These are phyloP conservation scores for Potamarius usumacintae DNA, from an alignment of 2,113 vertebrate species.

Conservation along the genomic window DNA sequence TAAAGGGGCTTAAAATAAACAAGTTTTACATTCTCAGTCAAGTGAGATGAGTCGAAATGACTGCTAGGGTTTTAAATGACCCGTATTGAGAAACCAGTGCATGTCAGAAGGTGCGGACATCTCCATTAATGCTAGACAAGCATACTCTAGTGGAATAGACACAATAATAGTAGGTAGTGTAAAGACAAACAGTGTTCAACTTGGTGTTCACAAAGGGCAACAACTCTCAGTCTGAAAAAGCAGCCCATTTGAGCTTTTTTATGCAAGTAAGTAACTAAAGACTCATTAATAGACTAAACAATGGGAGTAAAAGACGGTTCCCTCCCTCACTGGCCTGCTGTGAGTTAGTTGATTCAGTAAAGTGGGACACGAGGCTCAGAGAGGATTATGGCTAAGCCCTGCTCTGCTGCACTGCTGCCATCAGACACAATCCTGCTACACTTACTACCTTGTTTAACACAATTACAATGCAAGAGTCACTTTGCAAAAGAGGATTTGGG, in stretches of 20 bases:
- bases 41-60: neutral
- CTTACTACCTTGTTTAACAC: neutral
- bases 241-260: conserved; percentile 22
- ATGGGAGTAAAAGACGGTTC: neutral
- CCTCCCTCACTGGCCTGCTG: conserved; percentile 1
- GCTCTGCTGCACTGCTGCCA: conserved; percentile 2
- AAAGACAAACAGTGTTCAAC: neutral
- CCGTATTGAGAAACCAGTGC: neutral
- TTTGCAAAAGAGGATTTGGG: neutral
- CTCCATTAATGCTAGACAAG: neutral
- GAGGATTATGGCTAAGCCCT: conserved; percentile 54
- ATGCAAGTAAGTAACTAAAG: conserved; percentile 35
- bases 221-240: neutral
- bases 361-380: conserved; percentile 49
- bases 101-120: neutral
- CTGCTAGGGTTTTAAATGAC: neutral
- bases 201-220: neutral
- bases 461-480: neutral
- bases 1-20: neutral
- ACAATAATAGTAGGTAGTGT: neutral
- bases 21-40: neutral
- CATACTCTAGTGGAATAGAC: neutral
- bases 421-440: neutral
- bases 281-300: conserved; percentile 34
- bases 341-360: conserved; percentile 44